Evolutionary conservation across 1,140 invertebrate species (phyloP).

Genomic region (Daktulosphaira vitifoliae): DNA sequence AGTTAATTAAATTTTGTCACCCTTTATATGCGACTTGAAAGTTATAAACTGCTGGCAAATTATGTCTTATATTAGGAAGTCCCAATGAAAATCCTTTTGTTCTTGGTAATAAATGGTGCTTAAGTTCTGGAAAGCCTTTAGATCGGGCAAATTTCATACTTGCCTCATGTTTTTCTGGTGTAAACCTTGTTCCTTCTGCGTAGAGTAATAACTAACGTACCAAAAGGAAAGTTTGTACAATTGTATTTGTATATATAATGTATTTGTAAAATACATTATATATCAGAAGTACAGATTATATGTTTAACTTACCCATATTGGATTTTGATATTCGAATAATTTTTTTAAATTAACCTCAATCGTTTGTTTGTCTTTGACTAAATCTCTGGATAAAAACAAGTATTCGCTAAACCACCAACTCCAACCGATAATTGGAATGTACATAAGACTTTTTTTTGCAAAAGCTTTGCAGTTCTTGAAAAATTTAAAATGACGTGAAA

Average conservation of each 20-base stretch:
- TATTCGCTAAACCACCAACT: conserved; percentile 88
- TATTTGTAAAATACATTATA: no score
- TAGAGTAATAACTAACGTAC: conserved; percentile 80
- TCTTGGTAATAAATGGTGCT: conserved; percentile 85
- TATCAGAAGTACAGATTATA: conserved; percentile 3
- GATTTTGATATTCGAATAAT: conserved; percentile 76
- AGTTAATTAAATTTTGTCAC: conserved; percentile 39
- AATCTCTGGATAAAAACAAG: conserved; percentile 85
- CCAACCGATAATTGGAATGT: conserved; percentile 90
- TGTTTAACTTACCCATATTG: conserved; percentile 61
- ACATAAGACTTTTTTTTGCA: conserved; percentile 84
- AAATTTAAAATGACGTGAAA: no score
- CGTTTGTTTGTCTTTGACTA: conserved; percentile 77
- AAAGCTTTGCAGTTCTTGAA: conserved; percentile 88
- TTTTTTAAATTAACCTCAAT: conserved; percentile 71
- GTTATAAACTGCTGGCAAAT: conserved; percentile 77
- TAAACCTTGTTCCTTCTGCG: conserved; percentile 90
- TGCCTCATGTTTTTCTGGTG: conserved; percentile 72
- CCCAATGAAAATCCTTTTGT: conserved; percentile 82
- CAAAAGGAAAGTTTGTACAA: conserved; percentile 34
- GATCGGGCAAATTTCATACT: conserved; percentile 80
- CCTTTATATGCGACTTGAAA: conserved; percentile 71
- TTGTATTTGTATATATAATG: no score
- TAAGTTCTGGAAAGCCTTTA: conserved; percentile 72
- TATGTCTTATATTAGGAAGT: conserved; percentile 59